Evolutionary conservation across 53 echinoderm and acorn worm species (phyloP).

Genomic region (Holothuria leucospilota): DNA sequence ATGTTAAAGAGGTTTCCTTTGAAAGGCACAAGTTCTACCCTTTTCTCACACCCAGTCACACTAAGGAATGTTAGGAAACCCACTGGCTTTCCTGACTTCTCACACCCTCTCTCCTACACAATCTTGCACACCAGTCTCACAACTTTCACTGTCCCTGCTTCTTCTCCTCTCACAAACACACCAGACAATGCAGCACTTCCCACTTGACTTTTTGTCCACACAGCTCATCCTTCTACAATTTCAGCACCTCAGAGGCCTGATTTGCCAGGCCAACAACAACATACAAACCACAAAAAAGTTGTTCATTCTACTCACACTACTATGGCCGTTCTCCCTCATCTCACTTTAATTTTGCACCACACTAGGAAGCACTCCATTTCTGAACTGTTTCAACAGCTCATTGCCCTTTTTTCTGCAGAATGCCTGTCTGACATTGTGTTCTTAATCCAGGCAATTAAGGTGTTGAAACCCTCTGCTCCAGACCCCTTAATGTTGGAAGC

Average conservation of each 20-base stretch:
- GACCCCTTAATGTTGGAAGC: too few species aligned
- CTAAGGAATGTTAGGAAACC: constrained; percentile 57
- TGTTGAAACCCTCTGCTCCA: too few species aligned
- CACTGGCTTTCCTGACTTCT: constrained; percentile 65
- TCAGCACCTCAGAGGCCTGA: neutral
- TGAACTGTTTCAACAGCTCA: too few species aligned
- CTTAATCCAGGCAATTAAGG: too few species aligned
- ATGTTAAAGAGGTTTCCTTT: constrained; percentile 57
- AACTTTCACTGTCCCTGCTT: neutral
- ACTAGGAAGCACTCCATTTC: too few species aligned
- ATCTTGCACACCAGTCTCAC: too few species aligned
- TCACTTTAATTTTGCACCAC: neutral
- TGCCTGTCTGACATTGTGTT: too few species aligned
- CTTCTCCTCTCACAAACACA: neutral
- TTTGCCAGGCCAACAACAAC: too few species aligned
- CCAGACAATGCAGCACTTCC: neutral
- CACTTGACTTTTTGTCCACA: neutral
- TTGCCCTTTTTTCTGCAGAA: too few species aligned
- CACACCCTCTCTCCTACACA: too few species aligned
- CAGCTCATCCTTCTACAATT: neutral
- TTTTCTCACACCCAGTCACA: too few species aligned
- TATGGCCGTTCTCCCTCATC: neutral
- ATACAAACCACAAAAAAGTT: constrained; percentile 63
- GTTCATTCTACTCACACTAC: neutral
- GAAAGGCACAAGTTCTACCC: constrained; percentile 39